phyloP scores from a whole-genome alignment of 2,797 vertebrate genomes.

The Acanthurus leucopareius region DNA sequence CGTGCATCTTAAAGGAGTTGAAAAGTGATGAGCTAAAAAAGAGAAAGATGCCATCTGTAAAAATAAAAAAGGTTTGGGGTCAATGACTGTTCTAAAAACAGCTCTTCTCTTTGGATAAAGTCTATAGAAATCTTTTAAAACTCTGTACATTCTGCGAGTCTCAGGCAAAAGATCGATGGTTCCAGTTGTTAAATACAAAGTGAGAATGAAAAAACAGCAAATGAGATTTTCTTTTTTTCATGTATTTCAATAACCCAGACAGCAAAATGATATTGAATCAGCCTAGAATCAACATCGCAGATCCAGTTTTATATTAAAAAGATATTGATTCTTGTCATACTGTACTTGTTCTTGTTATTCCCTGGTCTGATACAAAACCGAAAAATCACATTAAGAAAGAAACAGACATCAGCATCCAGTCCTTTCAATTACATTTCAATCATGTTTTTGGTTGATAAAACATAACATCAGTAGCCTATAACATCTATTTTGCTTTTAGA shows the following conservation, averaged over 20 bases:
- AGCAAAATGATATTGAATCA: constrained; percentile 16
- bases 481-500: background rate
- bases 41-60: constrained; percentile 12
- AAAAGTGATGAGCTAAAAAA: constrained; percentile 6
- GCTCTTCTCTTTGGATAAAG: background rate
- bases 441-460: background rate
- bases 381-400: background rate
- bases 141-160: background rate
- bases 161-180: background rate
- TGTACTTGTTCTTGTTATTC: background rate
- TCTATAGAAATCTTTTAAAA: constrained; percentile 4
- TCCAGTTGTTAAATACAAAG: constrained; percentile 13
- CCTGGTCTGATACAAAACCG: background rate
- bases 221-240: background rate
- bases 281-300: background rate
- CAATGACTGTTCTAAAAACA: background rate
- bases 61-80: background rate
- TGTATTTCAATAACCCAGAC: constrained; percentile 9
- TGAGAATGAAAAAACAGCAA: background rate
- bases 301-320: constrained; percentile 18
- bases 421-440: background rate
- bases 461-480: background rate
- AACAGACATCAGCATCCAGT: background rate
- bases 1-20: background rate
- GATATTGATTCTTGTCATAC: background rate